Base-by-base conservation (phyloP, 2,113 vertebrate genomes). In the Oplegnathus fasciatus region DNA sequence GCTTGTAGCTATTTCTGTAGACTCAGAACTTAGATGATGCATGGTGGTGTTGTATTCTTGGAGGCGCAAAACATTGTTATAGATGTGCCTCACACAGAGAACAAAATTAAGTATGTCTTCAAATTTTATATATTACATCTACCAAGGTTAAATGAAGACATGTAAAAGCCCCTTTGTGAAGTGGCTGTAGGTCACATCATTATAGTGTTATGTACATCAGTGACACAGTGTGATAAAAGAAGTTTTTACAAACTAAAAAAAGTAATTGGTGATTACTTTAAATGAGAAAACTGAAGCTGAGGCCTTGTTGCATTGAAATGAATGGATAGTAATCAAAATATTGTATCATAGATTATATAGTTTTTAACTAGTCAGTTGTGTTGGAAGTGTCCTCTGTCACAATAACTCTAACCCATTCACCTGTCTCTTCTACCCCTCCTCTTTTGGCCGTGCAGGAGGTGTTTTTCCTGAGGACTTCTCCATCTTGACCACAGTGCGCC, bases 391-490 rank as follows among this genome's bases (percentile, higher is more conserved):
- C 34, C 20, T 54, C 50, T 72, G 26, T 42, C 22, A 52, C 8
- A 61, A 22, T 57, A 50, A 75, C 34, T 44, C 52, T 62, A 13
- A 50, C 58, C 3, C 37, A 5, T 65, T 40, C n/a, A 55, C 46
- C 50, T 30, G 3, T 62, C 14, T 65, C 11, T 3, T 9, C 24
- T 5, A 1, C 24, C 17, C 18, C 28, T 79, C 78, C 2, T 76
- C 17, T 73, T 76, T 54, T 61, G 26, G n/a, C 24, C 40, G 2
- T 52, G 18, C 90, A 99, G 98, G 91, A 93, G 97, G 96, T 90
- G 92, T 89, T 90, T 99, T 99, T 89, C 98, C 98, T 44, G 97
- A 97, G 95, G 98, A 99, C 92, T 99, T 99, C 96, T 99, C 98
- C 92, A 96, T 99, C 96, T 92, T 99, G 94, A 96, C 97, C 92